Evolutionary conservation across 1,140 invertebrate genomes (phyloP).

Genomic region (Brachionus paranguensis): DNA sequence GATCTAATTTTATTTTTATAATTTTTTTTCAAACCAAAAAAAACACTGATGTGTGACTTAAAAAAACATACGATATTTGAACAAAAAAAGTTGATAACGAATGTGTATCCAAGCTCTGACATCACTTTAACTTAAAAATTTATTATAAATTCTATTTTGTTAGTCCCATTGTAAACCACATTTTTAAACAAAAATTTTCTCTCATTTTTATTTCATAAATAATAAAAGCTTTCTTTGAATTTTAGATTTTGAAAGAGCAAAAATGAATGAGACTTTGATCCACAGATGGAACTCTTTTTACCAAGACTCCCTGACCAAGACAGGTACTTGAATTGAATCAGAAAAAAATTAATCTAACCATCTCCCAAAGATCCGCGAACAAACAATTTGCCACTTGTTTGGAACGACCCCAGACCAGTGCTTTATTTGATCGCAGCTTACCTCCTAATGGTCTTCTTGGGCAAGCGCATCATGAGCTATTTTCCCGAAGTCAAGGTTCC

Average conservation of each 20-base stretch:
- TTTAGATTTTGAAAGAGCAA: neutral
- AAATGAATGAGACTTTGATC: neutral
- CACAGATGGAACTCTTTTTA: neutral
- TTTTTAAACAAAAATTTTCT: neutral
- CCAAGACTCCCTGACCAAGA: neutral
- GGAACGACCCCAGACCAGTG: neutral
- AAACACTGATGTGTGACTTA: neutral
- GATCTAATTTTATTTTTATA: neutral
- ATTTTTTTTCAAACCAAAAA: neutral
- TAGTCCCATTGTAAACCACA: neutral
- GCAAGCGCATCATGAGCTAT: slow-evolving; percentile 48
- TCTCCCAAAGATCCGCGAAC: neutral
- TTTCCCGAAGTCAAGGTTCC: slow-evolving; percentile 46
- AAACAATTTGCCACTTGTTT: neutral
- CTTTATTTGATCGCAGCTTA: slow-evolving; percentile 36
- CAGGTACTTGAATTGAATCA: neutral
- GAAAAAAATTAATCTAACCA: neutral
- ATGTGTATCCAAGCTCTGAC: neutral
- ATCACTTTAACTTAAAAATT: neutral
- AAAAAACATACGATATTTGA: neutral
- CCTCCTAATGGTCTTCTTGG: slow-evolving; percentile 42
- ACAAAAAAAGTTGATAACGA: neutral
- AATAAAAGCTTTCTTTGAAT: neutral
- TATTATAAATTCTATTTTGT: neutral
- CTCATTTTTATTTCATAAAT: neutral